Evolutionary conservation across 2,113 vertebrate species (phyloP).

Genomic region (Donacobius atricapilla): DNA sequence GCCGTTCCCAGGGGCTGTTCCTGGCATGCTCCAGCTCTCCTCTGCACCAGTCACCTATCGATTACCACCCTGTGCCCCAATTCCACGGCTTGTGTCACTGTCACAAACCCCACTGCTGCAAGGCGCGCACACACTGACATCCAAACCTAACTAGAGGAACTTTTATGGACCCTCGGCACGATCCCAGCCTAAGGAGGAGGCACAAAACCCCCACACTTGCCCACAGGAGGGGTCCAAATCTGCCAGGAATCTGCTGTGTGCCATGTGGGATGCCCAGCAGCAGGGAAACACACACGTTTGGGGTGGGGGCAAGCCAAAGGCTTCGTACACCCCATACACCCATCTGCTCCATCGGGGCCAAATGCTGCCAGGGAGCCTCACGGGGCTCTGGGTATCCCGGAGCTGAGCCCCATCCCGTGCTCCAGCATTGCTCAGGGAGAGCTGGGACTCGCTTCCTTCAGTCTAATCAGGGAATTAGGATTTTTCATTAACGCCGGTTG

Average conservation of each 20-base stretch:
- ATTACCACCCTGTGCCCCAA: background rate
- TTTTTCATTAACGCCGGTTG: background rate
- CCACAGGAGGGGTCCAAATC: background rate
- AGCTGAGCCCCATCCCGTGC: background rate
- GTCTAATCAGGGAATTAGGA: accelerated
- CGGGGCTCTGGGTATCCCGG: accelerated
- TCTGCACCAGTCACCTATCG: accelerated
- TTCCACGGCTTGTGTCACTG: accelerated
- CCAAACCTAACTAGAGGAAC: accelerated
- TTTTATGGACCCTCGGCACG: accelerated
- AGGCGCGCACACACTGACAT: accelerated
- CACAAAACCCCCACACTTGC: background rate
- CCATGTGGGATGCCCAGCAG: accelerated
- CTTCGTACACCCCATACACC: accelerated
- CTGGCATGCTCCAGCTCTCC: background rate
- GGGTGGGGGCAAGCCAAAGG: background rate
- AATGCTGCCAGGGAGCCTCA: accelerated
- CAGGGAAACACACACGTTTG: accelerated
- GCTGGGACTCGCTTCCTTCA: background rate
- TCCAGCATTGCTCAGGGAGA: background rate
- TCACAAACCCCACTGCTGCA: background rate
- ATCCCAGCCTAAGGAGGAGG: accelerated
- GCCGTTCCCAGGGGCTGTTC: background rate
- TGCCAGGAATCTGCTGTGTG: accelerated
- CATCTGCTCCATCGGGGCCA: background rate